Percentiles rank a stretch among this genome's conserved stretches.
These are phyloP conservation scores for Pseudolycoriella hygida DNA, from an alignment of 2,888 invertebrate genomes.

Conservation along the genomic window DNA sequence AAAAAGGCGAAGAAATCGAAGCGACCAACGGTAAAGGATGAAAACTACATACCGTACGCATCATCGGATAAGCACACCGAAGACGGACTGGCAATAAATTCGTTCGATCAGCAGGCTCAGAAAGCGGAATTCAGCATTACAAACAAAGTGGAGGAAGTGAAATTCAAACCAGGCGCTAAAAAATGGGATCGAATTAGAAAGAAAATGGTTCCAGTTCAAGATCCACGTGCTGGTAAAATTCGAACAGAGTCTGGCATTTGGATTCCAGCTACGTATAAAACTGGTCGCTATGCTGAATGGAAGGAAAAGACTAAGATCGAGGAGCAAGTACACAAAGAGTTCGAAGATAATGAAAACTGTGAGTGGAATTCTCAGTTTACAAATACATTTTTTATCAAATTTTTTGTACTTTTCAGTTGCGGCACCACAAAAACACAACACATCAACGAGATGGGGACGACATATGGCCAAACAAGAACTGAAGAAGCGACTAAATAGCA, in stretches of 20 bases:
- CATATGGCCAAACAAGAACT: slow-evolving; percentile 55
- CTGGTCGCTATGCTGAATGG: slow-evolving; percentile 78
- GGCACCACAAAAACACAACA: slow-evolving; percentile 16
- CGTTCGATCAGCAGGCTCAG: slow-evolving; percentile 66
- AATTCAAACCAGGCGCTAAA: slow-evolving; percentile 40
- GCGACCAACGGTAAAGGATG: slow-evolving; percentile 39
- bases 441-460: slow-evolving; percentile 55
- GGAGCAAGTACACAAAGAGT: slow-evolving; percentile 23
- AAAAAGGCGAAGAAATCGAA: slow-evolving; percentile 28
- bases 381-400: neutral
- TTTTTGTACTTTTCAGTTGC: neutral
- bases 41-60: slow-evolving; percentile 74
- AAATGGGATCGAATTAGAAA: slow-evolving; percentile 93
- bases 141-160: slow-evolving; percentile 58
- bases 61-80: slow-evolving; percentile 76
- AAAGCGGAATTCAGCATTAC: slow-evolving; percentile 67
- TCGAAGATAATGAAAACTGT: slow-evolving; percentile 20
- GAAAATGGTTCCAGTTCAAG: slow-evolving; percentile 62
- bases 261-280: slow-evolving; percentile 88
- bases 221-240: slow-evolving; percentile 53
- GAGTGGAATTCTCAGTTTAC: slow-evolving; percentile 9
- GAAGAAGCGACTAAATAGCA: slow-evolving; percentile 33
- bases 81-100: slow-evolving; percentile 43
- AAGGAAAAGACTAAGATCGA: slow-evolving; percentile 44
- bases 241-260: slow-evolving; percentile 89